These are phyloP conservation scores for Epirrita christyi DNA, from an alignment of 2,888 invertebrate genomes.

Conservation along the genomic window DNA sequence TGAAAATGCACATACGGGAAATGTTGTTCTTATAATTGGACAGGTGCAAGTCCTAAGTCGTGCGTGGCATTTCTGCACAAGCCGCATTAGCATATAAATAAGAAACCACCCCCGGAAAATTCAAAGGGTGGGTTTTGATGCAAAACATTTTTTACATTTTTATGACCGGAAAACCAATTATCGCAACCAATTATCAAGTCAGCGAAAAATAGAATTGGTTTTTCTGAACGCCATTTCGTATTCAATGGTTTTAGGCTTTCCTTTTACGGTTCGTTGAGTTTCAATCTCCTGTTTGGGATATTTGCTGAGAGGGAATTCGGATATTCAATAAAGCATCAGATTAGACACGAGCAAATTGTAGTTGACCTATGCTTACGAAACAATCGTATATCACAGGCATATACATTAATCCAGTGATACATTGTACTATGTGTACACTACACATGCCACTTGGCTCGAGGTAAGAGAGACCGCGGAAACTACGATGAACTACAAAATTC, in stretches of 20 bases:
- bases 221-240: conserved; percentile 61
- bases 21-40: conserved; percentile 80
- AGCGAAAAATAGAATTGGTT: conserved; percentile 65
- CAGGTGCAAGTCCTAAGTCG: conserved; percentile 76
- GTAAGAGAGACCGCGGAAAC: conserved; percentile 24
- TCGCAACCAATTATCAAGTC: conserved; percentile 78
- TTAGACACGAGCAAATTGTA: conserved; percentile 39
- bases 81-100: conserved; percentile 81
- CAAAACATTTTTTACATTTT: conserved; percentile 70
- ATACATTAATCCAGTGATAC: conserved; percentile 77
- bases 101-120: conserved; percentile 68
- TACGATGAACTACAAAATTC: background rate
- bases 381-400: conserved; percentile 67
- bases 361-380: conserved; percentile 40
- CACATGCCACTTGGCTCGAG: conserved; percentile 54
- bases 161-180: conserved; percentile 80
- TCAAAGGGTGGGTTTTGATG: conserved; percentile 59
- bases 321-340: conserved; percentile 41
- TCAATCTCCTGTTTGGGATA: conserved; percentile 34
- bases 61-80: conserved; percentile 74
- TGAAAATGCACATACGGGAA: conserved; percentile 76
- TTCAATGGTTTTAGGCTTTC: conserved; percentile 47
- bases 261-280: conserved; percentile 37
- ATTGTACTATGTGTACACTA: conserved; percentile 71
- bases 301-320: conserved; percentile 25